These are phyloP conservation scores for Cylindroiulus punctatus DNA, from an alignment of 2,888 invertebrate species.

Conservation along the genomic window DNA sequence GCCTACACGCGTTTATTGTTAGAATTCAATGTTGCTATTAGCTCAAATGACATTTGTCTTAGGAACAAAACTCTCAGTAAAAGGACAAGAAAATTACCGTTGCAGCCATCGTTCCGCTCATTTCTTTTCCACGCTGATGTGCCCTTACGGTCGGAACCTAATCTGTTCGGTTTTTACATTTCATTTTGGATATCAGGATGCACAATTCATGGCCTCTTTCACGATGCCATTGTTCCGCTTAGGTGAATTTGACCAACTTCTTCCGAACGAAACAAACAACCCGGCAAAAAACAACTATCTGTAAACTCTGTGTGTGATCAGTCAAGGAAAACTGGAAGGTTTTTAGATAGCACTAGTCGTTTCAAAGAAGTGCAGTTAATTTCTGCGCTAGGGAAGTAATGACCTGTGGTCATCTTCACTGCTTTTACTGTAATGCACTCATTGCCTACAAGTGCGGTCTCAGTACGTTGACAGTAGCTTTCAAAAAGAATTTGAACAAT, in stretches of 20 bases:
- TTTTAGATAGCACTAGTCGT: not conserved
- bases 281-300: not conserved
- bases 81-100: slow-evolving; percentile 48
- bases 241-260: slow-evolving; percentile 25
- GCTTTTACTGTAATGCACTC: not conserved
- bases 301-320: not conserved
- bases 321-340: slow-evolving; percentile 17
- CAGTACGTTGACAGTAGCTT: not conserved
- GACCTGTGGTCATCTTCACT: slow-evolving; percentile 29
- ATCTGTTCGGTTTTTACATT: slow-evolving; percentile 43
- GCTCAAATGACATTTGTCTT: slow-evolving; percentile 22
- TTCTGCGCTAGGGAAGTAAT: not conserved
- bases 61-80: slow-evolving; percentile 41
- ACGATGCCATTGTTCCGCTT: slow-evolving; percentile 17
- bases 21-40: slow-evolving; percentile 43
- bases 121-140: not conserved
- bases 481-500: not conserved
- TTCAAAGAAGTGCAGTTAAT: slow-evolving; percentile 3
- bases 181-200: slow-evolving; percentile 45
- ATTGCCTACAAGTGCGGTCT: not conserved
- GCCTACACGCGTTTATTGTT: not conserved
- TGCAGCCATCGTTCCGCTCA: slow-evolving; percentile 39
- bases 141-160: not conserved
- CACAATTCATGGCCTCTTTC: slow-evolving; percentile 22
- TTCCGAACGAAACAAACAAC: not conserved